phyloP scores from a whole-genome alignment of 2,113 vertebrate species.

The Percina caprodes region DNA sequence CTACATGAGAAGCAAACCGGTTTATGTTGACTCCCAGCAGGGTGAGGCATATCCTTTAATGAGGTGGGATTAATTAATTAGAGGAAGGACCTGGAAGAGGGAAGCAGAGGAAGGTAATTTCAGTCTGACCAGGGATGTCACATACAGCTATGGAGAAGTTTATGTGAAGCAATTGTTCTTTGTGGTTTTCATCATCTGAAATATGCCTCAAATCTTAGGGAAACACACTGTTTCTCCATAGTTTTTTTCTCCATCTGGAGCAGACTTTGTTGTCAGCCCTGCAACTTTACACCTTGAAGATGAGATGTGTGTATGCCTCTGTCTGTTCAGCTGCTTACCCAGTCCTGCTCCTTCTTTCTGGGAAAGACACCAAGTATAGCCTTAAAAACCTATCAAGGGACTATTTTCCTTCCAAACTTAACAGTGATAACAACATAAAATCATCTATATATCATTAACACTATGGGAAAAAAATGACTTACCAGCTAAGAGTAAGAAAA shows the following conservation, averaged over 20 bases:
- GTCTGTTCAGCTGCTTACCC: not conserved
- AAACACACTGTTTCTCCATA: not conserved
- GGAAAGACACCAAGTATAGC: not conserved
- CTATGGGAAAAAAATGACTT: too few relatives aligned
- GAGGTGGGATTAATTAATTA: too few relatives aligned
- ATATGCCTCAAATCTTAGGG: not conserved
- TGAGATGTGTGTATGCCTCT: not conserved
- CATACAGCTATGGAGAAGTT: not conserved
- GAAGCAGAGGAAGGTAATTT: not conserved
- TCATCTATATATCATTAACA: not conserved
- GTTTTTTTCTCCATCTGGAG: not conserved
- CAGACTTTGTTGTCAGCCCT: not conserved
- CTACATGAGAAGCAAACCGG: not conserved
- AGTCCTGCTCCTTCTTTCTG: not conserved
- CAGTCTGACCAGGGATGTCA: not conserved
- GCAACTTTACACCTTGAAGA: not conserved
- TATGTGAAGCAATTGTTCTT: not conserved
- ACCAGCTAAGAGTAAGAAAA: too few relatives aligned
- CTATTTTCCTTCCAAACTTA: not conserved
- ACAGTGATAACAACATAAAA: not conserved
- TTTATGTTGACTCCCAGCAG: not conserved
- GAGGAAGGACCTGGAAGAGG: not conserved
- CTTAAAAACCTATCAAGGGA: not conserved
- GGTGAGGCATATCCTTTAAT: not conserved
- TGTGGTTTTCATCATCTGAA: not conserved